Evolutionary conservation across 2,797 vertebrate species (phyloP).

Genomic region (Sciurus vulgaris): DNA sequence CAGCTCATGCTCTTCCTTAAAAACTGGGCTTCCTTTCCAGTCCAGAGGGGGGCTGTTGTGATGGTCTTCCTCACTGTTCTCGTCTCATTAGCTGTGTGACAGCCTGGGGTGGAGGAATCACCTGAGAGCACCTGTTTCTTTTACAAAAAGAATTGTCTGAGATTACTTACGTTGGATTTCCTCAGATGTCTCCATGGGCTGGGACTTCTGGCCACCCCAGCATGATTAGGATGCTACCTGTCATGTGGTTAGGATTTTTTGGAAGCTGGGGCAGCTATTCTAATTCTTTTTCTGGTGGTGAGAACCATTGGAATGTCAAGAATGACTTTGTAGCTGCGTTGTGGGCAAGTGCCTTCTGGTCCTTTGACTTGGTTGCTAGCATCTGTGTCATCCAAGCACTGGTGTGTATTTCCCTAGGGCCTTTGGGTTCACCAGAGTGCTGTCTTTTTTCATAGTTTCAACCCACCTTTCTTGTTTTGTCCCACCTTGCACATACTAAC

Average conservation of each 20-base stretch:
- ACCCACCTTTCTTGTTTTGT: neutral
- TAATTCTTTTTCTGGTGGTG: neutral
- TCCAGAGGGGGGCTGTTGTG: neutral
- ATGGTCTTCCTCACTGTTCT: neutral
- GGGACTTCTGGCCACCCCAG: neutral
- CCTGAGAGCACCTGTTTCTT: neutral
- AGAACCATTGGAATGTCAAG: conserved; percentile 34
- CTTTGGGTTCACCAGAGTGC: neutral
- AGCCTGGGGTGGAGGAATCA: neutral
- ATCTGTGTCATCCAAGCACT: neutral
- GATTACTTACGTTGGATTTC: neutral
- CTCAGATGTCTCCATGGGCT: neutral
- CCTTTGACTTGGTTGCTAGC: neutral
- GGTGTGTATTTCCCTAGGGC: neutral
- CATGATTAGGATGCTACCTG: neutral
- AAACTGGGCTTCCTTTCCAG: conserved; percentile 76
- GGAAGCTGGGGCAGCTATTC: neutral
- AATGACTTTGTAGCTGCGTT: conserved; percentile 17
- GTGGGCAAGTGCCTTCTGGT: conserved; percentile 33
- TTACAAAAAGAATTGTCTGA: neutral
- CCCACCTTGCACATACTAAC: neutral
- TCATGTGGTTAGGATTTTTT: neutral
- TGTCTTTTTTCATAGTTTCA: neutral
- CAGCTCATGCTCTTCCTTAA: conserved; percentile 67
- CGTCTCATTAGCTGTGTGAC: neutral